Evolutionary conservation across 2,797 vertebrate genomes (phyloP).

Genomic region (Brachyrhaphis roseni): DNA sequence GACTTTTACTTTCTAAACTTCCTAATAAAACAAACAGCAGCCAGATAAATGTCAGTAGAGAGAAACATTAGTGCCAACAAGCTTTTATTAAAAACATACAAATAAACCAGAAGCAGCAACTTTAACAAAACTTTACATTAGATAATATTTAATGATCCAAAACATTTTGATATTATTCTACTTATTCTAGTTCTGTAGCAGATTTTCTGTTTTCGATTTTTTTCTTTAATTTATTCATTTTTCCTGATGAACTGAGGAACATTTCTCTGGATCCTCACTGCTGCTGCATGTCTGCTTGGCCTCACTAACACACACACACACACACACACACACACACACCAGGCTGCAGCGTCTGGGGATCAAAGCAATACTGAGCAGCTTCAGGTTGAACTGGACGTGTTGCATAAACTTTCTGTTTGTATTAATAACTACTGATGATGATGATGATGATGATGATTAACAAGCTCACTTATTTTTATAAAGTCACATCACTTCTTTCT

Average conservation of each 20-base stretch:
- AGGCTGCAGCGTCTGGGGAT: constrained; percentile 45
- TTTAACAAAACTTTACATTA: background rate
- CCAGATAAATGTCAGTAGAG: background rate
- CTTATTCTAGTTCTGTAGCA: constrained; percentile 49
- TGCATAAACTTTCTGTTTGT: constrained; percentile 39
- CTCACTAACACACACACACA: constrained; percentile 52
- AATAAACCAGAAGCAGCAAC: background rate
- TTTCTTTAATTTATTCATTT: background rate
- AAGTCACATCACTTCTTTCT: constrained; percentile 61
- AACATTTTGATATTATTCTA: background rate
- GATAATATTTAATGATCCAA: background rate
- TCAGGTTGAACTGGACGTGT: constrained; percentile 49
- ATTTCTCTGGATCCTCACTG: constrained; percentile 50
- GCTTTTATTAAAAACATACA: background rate
- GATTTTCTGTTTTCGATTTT: constrained; percentile 5
- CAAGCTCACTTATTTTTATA: constrained; percentile 81
- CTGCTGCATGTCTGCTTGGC: constrained; percentile 75
- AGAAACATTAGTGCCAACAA: too few relatives aligned
- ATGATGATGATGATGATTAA: constrained; percentile 43
- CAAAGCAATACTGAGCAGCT: constrained; percentile 74
- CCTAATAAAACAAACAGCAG: background rate
- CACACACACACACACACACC: background rate
- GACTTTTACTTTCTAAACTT: background rate
- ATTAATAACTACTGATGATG: constrained; percentile 41
- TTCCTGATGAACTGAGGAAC: constrained; percentile 37